Evolutionary conservation across 2,113 vertebrate genomes (phyloP), one percentile per base, ranked within the genome.

Genomic region (Natator depressus): DNA sequence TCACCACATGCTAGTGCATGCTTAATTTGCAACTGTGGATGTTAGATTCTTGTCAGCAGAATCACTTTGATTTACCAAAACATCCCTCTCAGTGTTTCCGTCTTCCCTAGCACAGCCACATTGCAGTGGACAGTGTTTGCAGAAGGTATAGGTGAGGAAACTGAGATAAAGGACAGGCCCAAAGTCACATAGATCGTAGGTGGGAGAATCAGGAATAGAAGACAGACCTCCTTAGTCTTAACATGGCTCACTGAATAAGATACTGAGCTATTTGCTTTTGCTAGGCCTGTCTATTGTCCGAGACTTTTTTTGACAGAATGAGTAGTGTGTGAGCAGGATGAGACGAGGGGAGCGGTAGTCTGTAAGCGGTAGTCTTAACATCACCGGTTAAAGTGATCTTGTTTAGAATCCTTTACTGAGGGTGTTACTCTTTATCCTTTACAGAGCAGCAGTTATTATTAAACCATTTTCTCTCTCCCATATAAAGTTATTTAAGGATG

Each of bases 1-100:
- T 29, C 51, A 49, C 0, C 47, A 49, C 0, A 0, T 50, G 22
- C 46, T 51, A 80, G 20, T 25, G 38, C 5, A 5, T 14, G 9
- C 53, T 91, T 46, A 53, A 72, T 35, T 80, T 88, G 51, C 0
- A 3, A 12, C 29, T 31, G 16, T 35, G 54, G 50, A 59, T 20
- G 22, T 49, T 84, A 0, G 0, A 72, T 10, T 65, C 22, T 59
- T 46, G 14, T 69, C 83, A 50, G 57, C 47, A 86, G 87, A 87
- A 69, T 62, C 51, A 82, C 24, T 80, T 5, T 25, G 5, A 8
- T 54, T 91, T 76, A 84, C 9, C 17, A 78, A 72, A 81, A 6
- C 14, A 80, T 22, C 24, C 53, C 3, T 46, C 54, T 79, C 78
- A 84, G 46, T 53, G 76, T 2, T 2, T 2, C 83, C 31, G 16